Percentiles rank a stretch among this genome's conserved stretches.
These are phyloP conservation scores for Paralvinella palmiformis DNA, from an alignment of 1,140 invertebrate species.

Conservation along the genomic window DNA sequence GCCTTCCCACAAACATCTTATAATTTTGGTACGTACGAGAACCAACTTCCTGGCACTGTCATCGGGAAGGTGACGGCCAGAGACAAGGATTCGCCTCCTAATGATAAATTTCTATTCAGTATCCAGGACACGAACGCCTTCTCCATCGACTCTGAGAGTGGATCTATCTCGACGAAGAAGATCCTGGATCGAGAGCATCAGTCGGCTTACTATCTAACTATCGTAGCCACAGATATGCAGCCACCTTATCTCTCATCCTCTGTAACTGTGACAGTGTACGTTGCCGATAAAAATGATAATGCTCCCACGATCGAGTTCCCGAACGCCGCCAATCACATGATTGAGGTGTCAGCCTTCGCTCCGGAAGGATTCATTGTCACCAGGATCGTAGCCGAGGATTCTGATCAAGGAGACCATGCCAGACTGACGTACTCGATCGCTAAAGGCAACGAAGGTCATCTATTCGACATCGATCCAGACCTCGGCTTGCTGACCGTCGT, in stretches of 20 bases:
- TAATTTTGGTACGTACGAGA: conserved; percentile 60
- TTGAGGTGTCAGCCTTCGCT: conserved; percentile 3
- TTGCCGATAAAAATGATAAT: conserved; percentile 20
- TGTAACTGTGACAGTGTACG: conserved; percentile 12
- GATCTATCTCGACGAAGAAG: conserved; percentile 27
- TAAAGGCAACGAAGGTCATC: neutral
- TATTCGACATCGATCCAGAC: neutral
- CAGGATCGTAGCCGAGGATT: conserved; percentile 10
- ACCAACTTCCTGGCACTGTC: conserved; percentile 72
- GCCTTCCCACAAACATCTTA: conserved; percentile 74
- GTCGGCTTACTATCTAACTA: conserved; percentile 4
- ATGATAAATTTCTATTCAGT: conserved; percentile 8
- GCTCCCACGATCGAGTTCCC: conserved; percentile 17
- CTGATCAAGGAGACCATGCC: conserved; percentile 14
- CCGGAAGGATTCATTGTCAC: neutral
- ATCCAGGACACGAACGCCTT: neutral
- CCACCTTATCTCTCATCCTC: neutral
- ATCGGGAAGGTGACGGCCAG: conserved; percentile 13
- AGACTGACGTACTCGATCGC: neutral
- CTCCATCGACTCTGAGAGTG: conserved; percentile 65
- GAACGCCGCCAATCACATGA: conserved; percentile 7
- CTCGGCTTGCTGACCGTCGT: conserved; percentile 11
- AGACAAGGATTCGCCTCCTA: conserved; percentile 8
- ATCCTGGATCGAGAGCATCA: conserved; percentile 18
- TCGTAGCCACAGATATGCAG: neutral